Evolutionary conservation across 2,888 invertebrate genomes (phyloP), one percentile per base, ranked within the genome.

Genomic region (Athalia rosae): DNA sequence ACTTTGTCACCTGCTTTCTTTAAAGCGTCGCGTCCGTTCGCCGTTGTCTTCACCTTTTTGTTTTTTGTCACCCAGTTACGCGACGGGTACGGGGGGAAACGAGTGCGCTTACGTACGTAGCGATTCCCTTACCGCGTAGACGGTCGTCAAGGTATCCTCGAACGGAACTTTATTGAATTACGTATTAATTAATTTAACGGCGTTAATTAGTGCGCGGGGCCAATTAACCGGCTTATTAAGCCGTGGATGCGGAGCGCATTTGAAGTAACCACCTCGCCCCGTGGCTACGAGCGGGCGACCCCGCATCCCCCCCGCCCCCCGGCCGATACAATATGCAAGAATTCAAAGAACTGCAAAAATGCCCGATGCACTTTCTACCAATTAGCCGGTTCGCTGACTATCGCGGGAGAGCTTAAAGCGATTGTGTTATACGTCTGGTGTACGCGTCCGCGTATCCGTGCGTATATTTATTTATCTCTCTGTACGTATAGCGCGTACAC

Each of bases 1-100:
- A 86, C 84, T 85, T 86, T 87, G 86, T 87, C 87, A 87, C 87
- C 86, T 86, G 85, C 84, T 73, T n/a, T n/a, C n/a, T n/a, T n/a
- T n/a, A n/a, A n/a, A n/a, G n/a, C n/a, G n/a, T n/a, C n/a, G 62
- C 11, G 41, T 64, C 47, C 45, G 3, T 62, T 8, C 13, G n/a
- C 13, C 9, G 28, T 8, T 3, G 7, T 4, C 11, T 4, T 15
- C n/a, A 13, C 5, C 8, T 66, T 8, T 0, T 66, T 47, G 47
- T 15, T 11, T 58, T 69, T 45, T 11, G 41, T 71, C 58, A 43
- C 71, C 71, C 15, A 13, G 71, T 58, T 45, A 58, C 50, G n/a
- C n/a, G n/a, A n/a, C n/a, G n/a, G n/a, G n/a, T n/a, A n/a, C n/a
- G n/a, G n/a, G n/a, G n/a, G n/a, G n/a, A n/a, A n/a, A n/a, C n/a